Base-by-base conservation (phyloP, 2,888 invertebrate species). In the Amphipyra tragopoginis region DNA sequence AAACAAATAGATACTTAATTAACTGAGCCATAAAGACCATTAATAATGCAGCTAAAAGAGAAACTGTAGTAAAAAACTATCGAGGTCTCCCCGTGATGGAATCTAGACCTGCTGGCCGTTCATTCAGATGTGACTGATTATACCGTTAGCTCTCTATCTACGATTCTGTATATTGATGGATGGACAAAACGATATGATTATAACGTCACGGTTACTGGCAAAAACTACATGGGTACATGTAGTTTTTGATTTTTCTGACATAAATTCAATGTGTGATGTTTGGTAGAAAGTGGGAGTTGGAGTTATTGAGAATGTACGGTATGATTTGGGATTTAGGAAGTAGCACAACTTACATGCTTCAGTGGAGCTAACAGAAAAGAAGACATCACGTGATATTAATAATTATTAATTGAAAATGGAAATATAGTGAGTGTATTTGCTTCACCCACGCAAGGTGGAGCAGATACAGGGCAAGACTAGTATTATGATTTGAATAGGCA, bases 1-100 rank as follows among this genome's bases (percentile, higher is more conserved):
- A 68, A 61, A 65, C 69, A 77, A 80, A 82, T 77, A 74, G 34
- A 61, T 50, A 72, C 71, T 60, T 82, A 85, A 85, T 84, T 82
- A 81, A 77, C 68, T 58, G 38, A 64, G 67, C 66, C 77, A 79
- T 84, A 86, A 82, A 79, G 82, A 74, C 64, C 74, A 81, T 75
- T 77, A 76, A 81, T 77, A 72, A 78, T 65, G 79, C 56, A 76
- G 75, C 75, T 87, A 87, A 88, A 90, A 90, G 90, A 91, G 91
- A 91, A 91, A 90, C 86, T 84, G 63, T 62, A 66, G 65, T 83
- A 81, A 91, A 91, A 91, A 91, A 90, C 77, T 86, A 90, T 87
- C 80, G 87, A 84, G 87, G 89, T 83, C 85, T 81, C 68, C 83
- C 85, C 81, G 84, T 82, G 83, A 82, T 83, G 87, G 87, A 87